A percentile compares a stretch with the other conserved stretches of the same genome.
These are phyloP conservation scores for Sebastes alutus DNA, from an alignment of 2,797 vertebrate species.

Conservation along the genomic window DNA sequence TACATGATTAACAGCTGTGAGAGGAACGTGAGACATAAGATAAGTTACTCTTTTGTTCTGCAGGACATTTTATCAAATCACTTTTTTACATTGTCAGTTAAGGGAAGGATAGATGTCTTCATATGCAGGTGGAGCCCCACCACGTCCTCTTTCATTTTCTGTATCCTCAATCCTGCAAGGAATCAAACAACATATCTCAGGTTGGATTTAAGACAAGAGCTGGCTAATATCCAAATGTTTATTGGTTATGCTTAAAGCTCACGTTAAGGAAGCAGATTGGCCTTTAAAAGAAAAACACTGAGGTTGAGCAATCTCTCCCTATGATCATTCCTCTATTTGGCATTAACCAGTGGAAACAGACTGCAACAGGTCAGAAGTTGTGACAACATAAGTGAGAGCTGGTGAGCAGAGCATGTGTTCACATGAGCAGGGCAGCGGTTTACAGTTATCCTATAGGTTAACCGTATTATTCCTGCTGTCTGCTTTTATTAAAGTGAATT, in stretches of 20 bases:
- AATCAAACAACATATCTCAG: neutral
- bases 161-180: conserved; percentile 1
- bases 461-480: conserved; percentile 75
- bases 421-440: conserved; percentile 48
- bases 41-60: neutral
- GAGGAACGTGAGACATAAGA: neutral
- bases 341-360: conserved; percentile 62
- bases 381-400: conserved; percentile 61
- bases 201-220: conserved; percentile 4
- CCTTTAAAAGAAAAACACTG: conserved; percentile 55
- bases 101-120: conserved; percentile 63
- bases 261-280: conserved; percentile 24
- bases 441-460: conserved; percentile 64
- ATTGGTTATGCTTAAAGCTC: conserved; percentile 39
- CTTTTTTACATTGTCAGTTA: neutral
- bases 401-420: conserved; percentile 56
- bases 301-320: conserved; percentile 45
- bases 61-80: neutral
- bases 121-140: conserved; percentile 67
- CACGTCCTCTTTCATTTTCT: neutral
- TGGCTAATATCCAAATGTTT: conserved; percentile 46
- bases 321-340: conserved; percentile 59
- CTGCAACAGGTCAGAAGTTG: conserved; percentile 58
- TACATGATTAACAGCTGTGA: conserved; percentile 51
- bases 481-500: conserved; percentile 64